Percentiles rank a stretch among this genome's conserved stretches.
These are phyloP conservation scores for Gisinianus flammeolus DNA, from an alignment of 2,888 invertebrate species.

Conservation along the genomic window DNA sequence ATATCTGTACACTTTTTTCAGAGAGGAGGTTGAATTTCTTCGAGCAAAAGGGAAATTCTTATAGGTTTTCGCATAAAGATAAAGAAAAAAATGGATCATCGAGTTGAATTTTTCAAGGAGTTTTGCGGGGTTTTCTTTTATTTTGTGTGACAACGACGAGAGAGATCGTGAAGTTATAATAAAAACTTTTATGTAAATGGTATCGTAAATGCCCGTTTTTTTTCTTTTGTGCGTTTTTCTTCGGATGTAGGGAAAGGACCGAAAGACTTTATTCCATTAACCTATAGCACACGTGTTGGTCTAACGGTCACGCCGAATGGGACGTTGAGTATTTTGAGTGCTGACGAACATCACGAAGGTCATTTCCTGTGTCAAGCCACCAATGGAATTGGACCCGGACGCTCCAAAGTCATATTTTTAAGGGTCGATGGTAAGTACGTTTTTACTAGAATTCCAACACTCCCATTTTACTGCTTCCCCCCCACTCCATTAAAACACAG, in stretches of 20 bases:
- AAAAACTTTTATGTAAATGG: no score
- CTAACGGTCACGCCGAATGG: conserved; percentile 38
- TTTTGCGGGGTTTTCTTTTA: no score
- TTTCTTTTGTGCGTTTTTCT: background rate
- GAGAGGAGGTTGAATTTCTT: no score
- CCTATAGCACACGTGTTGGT: conserved; percentile 31
- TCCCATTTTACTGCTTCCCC: background rate
- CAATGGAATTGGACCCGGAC: conserved; percentile 31
- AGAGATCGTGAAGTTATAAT: no score
- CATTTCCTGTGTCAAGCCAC: conserved; percentile 37
- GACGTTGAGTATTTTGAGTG: conserved; percentile 32
- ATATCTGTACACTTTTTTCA: no score
- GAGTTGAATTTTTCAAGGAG: no score
- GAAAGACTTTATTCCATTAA: conserved; percentile 35
- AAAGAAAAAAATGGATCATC: no score
- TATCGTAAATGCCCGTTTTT: no score
- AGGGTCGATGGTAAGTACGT: conserved; percentile 37
- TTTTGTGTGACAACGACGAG: no score
- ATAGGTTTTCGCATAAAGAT: no score
- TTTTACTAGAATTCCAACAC: background rate
- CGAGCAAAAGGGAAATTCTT: no score
- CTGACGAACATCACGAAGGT: conserved; percentile 40
- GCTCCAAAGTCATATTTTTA: conserved; percentile 28
- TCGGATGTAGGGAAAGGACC: conserved; percentile 28
- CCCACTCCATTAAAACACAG: no score